Evolutionary conservation across 1,140 invertebrate species (phyloP).

Genomic region (Calycopis cecrops): DNA sequence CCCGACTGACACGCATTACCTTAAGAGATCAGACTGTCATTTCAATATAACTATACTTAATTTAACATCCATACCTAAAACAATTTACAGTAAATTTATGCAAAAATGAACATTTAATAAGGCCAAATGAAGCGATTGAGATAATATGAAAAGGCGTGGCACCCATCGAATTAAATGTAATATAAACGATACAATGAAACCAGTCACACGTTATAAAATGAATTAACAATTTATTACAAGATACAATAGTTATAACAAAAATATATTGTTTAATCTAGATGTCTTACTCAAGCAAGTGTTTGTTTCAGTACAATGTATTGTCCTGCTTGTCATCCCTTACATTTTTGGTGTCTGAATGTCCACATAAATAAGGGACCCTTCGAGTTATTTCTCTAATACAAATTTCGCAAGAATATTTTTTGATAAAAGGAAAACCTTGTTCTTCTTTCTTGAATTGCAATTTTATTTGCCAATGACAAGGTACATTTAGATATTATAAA

Average conservation of each 20-base stretch:
- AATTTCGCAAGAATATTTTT: too few relatives aligned
- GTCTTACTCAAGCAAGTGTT: slow-evolving; percentile 26
- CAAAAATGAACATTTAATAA: slow-evolving; percentile 33
- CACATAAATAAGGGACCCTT: slow-evolving; percentile 45
- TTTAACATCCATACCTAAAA: slow-evolving; percentile 66
- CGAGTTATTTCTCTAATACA: slow-evolving; percentile 16
- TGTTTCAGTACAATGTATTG: slow-evolving; percentile 39
- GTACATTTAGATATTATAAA: too few relatives aligned
- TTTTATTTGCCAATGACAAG: too few relatives aligned
- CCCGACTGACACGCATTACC: slow-evolving; percentile 49
- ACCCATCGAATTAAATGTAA: slow-evolving; percentile 28
- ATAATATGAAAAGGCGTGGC: slow-evolving; percentile 22
- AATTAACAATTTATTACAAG: slow-evolving; percentile 65
- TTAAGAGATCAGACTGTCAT: slow-evolving; percentile 72
- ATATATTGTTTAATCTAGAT: slow-evolving; percentile 57
- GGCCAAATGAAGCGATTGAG: slow-evolving; percentile 27
- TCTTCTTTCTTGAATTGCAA: too few relatives aligned
- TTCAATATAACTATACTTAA: slow-evolving; percentile 66
- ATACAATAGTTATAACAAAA: slow-evolving; percentile 67
- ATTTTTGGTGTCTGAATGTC: slow-evolving; percentile 61
- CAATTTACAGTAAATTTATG: slow-evolving; percentile 59
- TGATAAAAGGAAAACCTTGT: too few relatives aligned
- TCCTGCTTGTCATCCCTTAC: slow-evolving; percentile 41
- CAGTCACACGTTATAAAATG: slow-evolving; percentile 56
- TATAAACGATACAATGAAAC: slow-evolving; percentile 42